phyloP scores from a whole-genome alignment of 2,797 vertebrate genomes.

The Momotus momota region DNA sequence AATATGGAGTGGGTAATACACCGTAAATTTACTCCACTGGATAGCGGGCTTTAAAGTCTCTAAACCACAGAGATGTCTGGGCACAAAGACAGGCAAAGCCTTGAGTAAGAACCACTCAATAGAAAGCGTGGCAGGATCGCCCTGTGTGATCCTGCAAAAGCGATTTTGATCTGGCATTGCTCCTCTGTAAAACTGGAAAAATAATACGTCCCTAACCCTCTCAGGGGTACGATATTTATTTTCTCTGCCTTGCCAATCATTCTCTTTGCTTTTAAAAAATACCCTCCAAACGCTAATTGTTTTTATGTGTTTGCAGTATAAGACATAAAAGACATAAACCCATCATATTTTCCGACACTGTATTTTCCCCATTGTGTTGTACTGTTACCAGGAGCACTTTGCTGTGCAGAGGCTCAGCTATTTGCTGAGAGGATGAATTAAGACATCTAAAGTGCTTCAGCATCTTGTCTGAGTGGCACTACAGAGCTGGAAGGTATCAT shows the following conservation, averaged over 20 bases:
- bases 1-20: slow-evolving; percentile 45
- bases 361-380: slow-evolving; percentile 55
- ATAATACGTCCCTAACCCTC: not conserved
- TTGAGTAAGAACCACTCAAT: slow-evolving; percentile 32
- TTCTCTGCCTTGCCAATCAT: slow-evolving; percentile 46
- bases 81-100: slow-evolving; percentile 24
- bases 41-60: not conserved
- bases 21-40: not conserved
- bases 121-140: slow-evolving; percentile 60
- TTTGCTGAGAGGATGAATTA: slow-evolving; percentile 46
- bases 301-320: slow-evolving; percentile 57
- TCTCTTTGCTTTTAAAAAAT: slow-evolving; percentile 44
- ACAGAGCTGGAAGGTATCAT: slow-evolving; percentile 2
- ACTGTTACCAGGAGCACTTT: not conserved
- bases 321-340: slow-evolving; percentile 56
- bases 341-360: slow-evolving; percentile 19
- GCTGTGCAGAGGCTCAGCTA: not conserved
- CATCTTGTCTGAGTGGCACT: not conserved
- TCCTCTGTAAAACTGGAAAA: slow-evolving; percentile 12
- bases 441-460: slow-evolving; percentile 7
- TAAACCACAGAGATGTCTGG: not conserved
- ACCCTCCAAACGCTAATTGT: slow-evolving; percentile 57
- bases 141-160: slow-evolving; percentile 37
- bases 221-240: slow-evolving; percentile 23
- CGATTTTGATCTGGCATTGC: slow-evolving; percentile 61